Conservation (phyloP, 2,797 vertebrate genomes). For the Malurus splendens region DNA sequence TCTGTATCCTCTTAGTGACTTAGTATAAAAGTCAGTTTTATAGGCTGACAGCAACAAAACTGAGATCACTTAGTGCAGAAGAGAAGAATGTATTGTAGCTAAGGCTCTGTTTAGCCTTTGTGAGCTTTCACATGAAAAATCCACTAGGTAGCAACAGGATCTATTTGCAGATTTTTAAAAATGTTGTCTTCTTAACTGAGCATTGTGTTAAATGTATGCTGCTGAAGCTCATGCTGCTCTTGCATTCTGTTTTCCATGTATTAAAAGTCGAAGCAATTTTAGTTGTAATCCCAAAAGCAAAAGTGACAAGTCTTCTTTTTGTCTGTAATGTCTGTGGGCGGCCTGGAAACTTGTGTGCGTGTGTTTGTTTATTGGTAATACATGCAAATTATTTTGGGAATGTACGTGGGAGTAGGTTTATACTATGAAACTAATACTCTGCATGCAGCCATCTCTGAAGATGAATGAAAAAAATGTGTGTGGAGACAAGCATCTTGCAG, state of each 20-base stretch:
- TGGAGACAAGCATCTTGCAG: background rate
- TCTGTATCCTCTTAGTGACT: background rate
- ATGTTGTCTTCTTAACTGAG: background rate
- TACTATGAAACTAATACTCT: constrained; percentile 38
- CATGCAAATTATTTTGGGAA: constrained; percentile 64
- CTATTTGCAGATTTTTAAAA: background rate
- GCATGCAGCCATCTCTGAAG: background rate
- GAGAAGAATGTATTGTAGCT: background rate
- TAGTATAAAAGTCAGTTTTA: background rate
- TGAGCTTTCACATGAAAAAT: background rate
- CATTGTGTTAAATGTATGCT: background rate
- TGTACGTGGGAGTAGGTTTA: constrained; percentile 60
- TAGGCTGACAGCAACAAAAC: background rate
- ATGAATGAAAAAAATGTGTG: constrained; percentile 22
- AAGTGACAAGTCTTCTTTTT: constrained; percentile 31
- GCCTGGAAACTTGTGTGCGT: background rate
- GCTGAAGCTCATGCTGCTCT: background rate
- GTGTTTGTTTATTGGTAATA: constrained; percentile 41
- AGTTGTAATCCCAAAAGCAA: constrained; percentile 8
- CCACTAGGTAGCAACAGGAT: background rate
- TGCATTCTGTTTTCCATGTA: background rate
- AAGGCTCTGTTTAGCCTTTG: background rate
- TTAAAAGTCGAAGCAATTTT: constrained; percentile 10
- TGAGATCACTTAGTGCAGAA: background rate
- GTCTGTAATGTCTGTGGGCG: constrained; percentile 38